Evolutionary conservation across 2,888 invertebrate species (phyloP), one percentile per base, ranked within the genome.

Genomic region (Melieria omissa): DNA sequence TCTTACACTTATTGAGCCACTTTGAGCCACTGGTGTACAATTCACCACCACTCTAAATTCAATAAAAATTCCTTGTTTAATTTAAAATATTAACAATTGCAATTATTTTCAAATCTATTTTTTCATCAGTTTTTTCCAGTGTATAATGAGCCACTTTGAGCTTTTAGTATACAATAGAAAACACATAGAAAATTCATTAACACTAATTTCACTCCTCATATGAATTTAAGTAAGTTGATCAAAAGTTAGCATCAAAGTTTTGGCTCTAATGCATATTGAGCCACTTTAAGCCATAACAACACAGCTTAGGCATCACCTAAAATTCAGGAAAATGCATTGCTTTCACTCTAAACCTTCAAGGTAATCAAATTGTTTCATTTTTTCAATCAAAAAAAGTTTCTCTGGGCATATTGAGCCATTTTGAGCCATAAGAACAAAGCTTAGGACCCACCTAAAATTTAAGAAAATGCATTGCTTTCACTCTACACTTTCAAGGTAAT

Each of bases 91-190:
- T 29, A 29, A 29, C 3, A 29, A 3, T 29, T 3, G 29, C 29
- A 29, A 29, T 3, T 29, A 3, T 29, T 29, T 29, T 2, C 2
- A 29, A 29, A 29, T 29, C 29, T 29, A 29, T 29, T 3, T 29
- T 29, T 0, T 29, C 2, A 29, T 29, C 29, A 29, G 2, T 16
- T 29, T 3, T 29, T 3, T 29, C 29, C 29, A 29, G 9, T 0
- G 3, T 29, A 10, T 44, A 54, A 52, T 68, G 67, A 68, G 61
- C 67, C 60, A 61, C 14, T 57, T 68, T 68, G 61, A 68, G 67
- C 67, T 14, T n/a, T 7, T 44, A 10, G 29, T 29, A 29, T 29
- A 29, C 29, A 29, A 29, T 29, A 2, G 29, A 29, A 29, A 29
- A 1, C 29, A 29, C 29, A 29, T 16, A n/a, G 4, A 61, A 61